Conservation (phyloP, 2,888 invertebrate species). For the Meliscaeva auricollis region DNA sequence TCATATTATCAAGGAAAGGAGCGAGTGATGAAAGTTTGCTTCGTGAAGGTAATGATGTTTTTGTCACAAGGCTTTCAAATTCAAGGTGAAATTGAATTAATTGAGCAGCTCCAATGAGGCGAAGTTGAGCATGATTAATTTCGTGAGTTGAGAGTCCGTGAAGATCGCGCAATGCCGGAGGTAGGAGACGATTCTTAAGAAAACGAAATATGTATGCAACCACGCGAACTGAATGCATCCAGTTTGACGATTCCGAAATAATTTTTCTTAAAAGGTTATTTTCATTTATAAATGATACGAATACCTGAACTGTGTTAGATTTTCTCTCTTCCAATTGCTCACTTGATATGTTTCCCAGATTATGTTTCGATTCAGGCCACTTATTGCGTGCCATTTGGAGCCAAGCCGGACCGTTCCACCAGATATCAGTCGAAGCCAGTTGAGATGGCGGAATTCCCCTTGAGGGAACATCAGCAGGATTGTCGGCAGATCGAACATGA, state of each 20-base stretch:
- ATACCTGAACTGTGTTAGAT: constrained; percentile 7
- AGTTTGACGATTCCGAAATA: constrained; percentile 24
- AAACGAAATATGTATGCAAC: constrained; percentile 2
- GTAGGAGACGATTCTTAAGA: neutral
- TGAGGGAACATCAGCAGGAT: constrained; percentile 52
- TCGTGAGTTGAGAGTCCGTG: neutral
- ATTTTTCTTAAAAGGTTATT: constrained; percentile 9
- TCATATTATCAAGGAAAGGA: constrained; percentile 18
- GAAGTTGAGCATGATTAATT: neutral
- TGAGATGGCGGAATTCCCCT: constrained; percentile 47
- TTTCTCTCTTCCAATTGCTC: constrained; percentile 21
- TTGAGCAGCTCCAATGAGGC: constrained; percentile 15
- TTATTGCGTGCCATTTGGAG: neutral
- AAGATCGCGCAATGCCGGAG: neutral
- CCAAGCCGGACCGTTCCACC: constrained; percentile 45
- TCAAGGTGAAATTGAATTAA: neutral
- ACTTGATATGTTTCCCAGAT: neutral
- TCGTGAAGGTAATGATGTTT: too few species aligned
- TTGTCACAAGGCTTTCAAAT: constrained; percentile 7
- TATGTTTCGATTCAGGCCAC: constrained; percentile 14
- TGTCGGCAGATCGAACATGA: constrained; percentile 37
- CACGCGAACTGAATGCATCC: constrained; percentile 11
- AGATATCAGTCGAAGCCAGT: constrained; percentile 17
- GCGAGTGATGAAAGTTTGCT: neutral
- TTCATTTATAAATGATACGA: constrained; percentile 1